These are phyloP conservation scores for Leptatherina wallacei DNA, from an alignment of 2,797 vertebrate species.

Conservation along the genomic window DNA sequence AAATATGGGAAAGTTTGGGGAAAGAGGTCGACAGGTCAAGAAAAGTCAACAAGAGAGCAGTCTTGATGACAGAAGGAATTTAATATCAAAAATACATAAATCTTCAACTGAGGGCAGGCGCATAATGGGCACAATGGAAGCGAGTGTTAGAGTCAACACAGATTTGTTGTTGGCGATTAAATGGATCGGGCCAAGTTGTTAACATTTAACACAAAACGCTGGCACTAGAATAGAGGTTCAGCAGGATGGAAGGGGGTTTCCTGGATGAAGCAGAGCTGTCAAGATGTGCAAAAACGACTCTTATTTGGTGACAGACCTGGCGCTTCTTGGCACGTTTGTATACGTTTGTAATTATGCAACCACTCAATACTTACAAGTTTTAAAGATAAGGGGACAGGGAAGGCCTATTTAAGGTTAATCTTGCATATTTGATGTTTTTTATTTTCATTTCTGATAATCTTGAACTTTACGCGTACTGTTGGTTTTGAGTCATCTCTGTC, in stretches of 20 bases:
- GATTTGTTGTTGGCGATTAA: constrained; percentile 87
- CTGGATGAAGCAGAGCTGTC: constrained; percentile 52
- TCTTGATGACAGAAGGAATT: constrained; percentile 94
- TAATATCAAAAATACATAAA: constrained; percentile 99
- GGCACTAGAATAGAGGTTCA: constrained; percentile 81
- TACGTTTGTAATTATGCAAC: background rate
- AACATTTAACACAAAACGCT: constrained; percentile 91
- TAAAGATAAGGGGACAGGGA: no score
- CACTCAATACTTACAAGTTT: background rate
- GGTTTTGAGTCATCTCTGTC: background rate
- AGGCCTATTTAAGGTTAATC: no score
- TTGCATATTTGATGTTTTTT: no score
- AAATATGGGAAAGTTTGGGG: constrained; percentile 96
- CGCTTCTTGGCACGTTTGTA: background rate
- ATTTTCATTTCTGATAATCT: background rate
- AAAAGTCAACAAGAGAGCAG: constrained; percentile 98
- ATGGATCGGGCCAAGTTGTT: constrained; percentile 86
- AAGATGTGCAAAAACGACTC: constrained; percentile 46
- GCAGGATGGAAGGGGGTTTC: constrained; percentile 69
- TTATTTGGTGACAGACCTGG: constrained; percentile 22
- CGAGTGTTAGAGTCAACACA: constrained; percentile 90
- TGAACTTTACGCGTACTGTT: background rate
- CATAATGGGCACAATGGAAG: constrained; percentile 90
- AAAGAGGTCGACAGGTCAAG: constrained; percentile 89
- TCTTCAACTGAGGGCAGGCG: constrained; percentile 90